A percentile compares a stretch with the other conserved stretches of the same genome.
These are phyloP conservation scores for Agraylea sexmaculata DNA, from an alignment of 1,140 invertebrate genomes.

Conservation along the genomic window DNA sequence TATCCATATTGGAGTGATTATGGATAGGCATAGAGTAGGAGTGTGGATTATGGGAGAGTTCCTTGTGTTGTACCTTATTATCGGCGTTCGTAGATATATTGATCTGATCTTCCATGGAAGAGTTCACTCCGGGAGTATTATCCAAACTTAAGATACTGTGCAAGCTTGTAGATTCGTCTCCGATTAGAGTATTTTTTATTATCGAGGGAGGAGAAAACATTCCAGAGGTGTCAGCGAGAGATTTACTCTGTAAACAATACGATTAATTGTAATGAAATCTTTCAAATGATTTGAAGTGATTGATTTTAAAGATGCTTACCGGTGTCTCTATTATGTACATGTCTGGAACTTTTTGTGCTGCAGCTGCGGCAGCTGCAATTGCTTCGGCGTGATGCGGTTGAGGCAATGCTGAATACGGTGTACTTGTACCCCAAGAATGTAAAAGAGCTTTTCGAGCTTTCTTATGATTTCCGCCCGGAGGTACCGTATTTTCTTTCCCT, in stretches of 20 bases:
- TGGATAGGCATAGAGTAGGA: slow-evolving; percentile 25
- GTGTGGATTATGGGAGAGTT: slow-evolving; percentile 32
- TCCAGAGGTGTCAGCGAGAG: slow-evolving; percentile 63
- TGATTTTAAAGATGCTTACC: slow-evolving; percentile 41
- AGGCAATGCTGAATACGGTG: slow-evolving; percentile 35
- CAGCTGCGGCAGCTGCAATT: no score
- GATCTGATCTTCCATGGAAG: slow-evolving; percentile 10
- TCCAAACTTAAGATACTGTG: slow-evolving; percentile 35
- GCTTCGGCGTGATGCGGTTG: slow-evolving; percentile 13
- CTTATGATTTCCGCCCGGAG: slow-evolving; percentile 38
- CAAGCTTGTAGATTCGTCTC: slow-evolving; percentile 37
- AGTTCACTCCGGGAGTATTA: slow-evolving; percentile 27
- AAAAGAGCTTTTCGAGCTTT: slow-evolving; percentile 64
- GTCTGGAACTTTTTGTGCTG: slow-evolving; percentile 32
- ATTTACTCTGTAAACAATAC: slow-evolving; percentile 61
- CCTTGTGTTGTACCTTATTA: slow-evolving; percentile 42
- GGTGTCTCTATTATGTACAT: slow-evolving; percentile 63
- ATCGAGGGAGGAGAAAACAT: slow-evolving; percentile 79
- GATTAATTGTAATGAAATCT: background rate
- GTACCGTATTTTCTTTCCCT: slow-evolving; percentile 58
- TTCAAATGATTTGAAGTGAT: background rate
- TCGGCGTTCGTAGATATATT: slow-evolving; percentile 22
- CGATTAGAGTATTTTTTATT: slow-evolving; percentile 45
- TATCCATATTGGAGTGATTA: slow-evolving; percentile 16
- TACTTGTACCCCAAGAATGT: slow-evolving; percentile 53